Evolutionary conservation across 2,113 vertebrate genomes (phyloP).

Genomic region (Elaphurus davidianus): DNA sequence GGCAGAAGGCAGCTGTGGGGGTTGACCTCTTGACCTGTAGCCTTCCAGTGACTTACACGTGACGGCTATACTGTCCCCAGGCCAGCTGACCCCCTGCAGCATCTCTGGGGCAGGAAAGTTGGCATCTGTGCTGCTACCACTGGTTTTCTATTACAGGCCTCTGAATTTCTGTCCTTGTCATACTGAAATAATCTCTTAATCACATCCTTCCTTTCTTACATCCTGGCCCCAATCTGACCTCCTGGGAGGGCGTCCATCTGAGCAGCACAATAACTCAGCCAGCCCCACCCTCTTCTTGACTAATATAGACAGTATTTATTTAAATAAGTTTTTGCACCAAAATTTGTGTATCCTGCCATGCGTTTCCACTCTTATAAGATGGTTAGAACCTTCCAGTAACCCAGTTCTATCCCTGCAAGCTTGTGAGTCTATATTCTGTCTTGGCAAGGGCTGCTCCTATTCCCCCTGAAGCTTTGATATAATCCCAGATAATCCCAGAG

Average conservation of each 20-base stretch:
- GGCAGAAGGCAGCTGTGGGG: not conserved
- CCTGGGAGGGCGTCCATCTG: not conserved
- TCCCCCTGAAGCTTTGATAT: not conserved
- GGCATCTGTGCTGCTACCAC: not conserved
- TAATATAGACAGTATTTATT: not conserved
- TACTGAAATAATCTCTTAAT: slow-evolving; percentile 66
- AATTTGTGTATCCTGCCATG: not conserved
- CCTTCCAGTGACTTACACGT: not conserved
- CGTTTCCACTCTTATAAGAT: not conserved
- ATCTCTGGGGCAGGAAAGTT: not conserved
- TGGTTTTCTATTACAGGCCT: slow-evolving; percentile 1
- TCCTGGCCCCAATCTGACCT: slow-evolving; percentile 58
- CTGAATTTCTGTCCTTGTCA: slow-evolving; percentile 42
- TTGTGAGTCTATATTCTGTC: not conserved
- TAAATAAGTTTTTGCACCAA: not conserved
- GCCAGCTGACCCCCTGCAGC: not conserved
- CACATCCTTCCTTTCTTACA: slow-evolving; percentile 74
- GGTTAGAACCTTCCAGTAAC: not conserved
- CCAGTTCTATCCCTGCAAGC: not conserved
- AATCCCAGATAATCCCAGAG: not conserved
- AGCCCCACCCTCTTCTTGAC: slow-evolving; percentile 16
- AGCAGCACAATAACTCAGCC: slow-evolving; percentile 38
- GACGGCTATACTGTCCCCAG: not conserved
- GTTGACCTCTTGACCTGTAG: not conserved
- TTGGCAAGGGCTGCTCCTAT: not conserved